Evolutionary conservation across 2,888 invertebrate species (phyloP).

Genomic region (Pammene fasciana): DNA sequence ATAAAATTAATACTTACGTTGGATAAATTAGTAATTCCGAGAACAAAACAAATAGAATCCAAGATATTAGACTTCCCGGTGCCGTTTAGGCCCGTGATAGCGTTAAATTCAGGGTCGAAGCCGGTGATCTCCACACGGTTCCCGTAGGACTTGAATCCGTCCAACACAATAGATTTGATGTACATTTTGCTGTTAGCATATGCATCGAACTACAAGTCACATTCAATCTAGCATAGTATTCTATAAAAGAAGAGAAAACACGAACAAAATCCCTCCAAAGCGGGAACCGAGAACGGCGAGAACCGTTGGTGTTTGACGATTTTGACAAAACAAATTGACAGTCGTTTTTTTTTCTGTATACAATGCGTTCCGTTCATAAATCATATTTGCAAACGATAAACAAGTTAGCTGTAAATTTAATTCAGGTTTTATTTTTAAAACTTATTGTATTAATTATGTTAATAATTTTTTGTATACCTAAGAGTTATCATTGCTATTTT

Average conservation of each 20-base stretch:
- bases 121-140: conserved; percentile 94
- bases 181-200: conserved; percentile 85
- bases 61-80: conserved; percentile 99
- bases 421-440: background rate
- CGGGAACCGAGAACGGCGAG: conserved; percentile 52
- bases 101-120: conserved; percentile 98
- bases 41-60: conserved; percentile 98
- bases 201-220: conserved; percentile 32
- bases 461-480: no score
- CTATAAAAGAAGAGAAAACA: conserved; percentile 25
- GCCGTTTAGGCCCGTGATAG: conserved; percentile 98
- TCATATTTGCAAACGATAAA: background rate
- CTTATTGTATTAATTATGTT: no score
- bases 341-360: background rate
- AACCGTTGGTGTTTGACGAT: conserved; percentile 53
- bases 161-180: conserved; percentile 95
- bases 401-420: background rate
- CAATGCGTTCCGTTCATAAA: background rate
- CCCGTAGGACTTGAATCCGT: conserved; percentile 99
- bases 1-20: conserved; percentile 86
- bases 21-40: conserved; percentile 96
- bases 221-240: conserved; percentile 9
- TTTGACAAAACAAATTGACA: conserved; percentile 15
- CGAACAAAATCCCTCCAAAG: conserved; percentile 35
- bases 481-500: no score